These are phyloP conservation scores for Pachycephus smyrnensis DNA, from an alignment of 2,888 invertebrate species.

Conservation along the genomic window DNA sequence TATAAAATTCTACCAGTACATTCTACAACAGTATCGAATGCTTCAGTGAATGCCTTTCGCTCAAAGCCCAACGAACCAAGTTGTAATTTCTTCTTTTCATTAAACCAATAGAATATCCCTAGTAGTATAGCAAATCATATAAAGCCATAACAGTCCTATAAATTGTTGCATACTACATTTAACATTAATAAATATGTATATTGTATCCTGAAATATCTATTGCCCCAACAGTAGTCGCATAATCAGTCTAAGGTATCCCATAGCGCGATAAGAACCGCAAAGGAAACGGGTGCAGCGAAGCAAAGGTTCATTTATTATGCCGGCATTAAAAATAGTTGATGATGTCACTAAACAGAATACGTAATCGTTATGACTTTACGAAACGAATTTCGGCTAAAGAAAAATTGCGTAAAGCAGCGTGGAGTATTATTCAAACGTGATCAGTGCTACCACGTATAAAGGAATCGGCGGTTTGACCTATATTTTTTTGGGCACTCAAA, in stretches of 20 bases:
- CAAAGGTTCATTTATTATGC: background rate
- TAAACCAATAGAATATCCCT: background rate
- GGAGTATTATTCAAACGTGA: background rate
- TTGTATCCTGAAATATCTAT: too few relatives aligned
- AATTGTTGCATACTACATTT: too few relatives aligned
- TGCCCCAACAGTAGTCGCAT: too few relatives aligned
- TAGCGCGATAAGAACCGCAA: background rate
- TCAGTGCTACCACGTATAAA: background rate
- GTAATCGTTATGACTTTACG: background rate
- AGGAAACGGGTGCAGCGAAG: background rate
- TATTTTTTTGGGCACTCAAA: background rate
- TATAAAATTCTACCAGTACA: background rate
- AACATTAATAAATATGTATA: too few relatives aligned
- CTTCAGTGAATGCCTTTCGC: background rate
- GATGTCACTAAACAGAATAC: slow-evolving; percentile 41
- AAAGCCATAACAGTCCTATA: background rate
- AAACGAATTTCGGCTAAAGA: background rate
- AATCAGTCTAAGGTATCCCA: background rate
- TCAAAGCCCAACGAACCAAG: background rate
- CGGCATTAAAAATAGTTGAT: slow-evolving; percentile 46
- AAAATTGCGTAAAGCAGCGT: background rate
- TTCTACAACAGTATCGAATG: background rate
- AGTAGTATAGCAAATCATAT: background rate
- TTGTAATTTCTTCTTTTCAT: too few relatives aligned
- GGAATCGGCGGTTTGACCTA: background rate